A percentile compares a stretch with the other conserved stretches of the same genome.
Conservation (phyloP, 2,888 invertebrate species). For the Pristionchus maxplancki region DNA sequence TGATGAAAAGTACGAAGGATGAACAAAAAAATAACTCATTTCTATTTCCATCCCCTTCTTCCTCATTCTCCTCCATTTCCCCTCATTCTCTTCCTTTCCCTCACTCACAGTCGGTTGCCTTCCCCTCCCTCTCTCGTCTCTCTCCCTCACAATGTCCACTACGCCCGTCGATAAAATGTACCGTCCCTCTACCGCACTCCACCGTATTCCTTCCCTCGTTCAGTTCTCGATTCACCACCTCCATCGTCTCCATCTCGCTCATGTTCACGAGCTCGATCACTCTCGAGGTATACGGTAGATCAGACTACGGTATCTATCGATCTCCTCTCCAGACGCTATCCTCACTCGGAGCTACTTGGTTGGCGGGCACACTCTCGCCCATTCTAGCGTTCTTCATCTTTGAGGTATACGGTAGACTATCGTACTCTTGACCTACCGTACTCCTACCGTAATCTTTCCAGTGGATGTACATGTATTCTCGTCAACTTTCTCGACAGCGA, state of each 20-base stretch:
- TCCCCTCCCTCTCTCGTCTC: conserved; percentile 18
- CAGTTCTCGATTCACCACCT: conserved; percentile 49
- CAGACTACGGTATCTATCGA: conserved; percentile 15
- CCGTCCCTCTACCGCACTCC: neutral
- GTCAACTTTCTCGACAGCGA: conserved; percentile 60
- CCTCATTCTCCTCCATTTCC: neutral
- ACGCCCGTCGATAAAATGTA: conserved; percentile 25
- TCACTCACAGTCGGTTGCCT: conserved; percentile 39
- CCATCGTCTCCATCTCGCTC: neutral
- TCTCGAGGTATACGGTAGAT: conserved; percentile 44
- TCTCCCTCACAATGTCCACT: conserved; percentile 6
- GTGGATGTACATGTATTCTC: conserved; percentile 65
- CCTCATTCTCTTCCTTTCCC: conserved; percentile 39
- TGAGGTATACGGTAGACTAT: conserved; percentile 33
- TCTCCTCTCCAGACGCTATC: neutral
- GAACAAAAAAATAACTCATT: neutral
- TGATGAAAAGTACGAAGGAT: neutral
- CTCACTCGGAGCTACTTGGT: neutral
- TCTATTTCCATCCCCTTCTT: neutral
- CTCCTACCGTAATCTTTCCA: conserved; percentile 51
- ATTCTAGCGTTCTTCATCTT: conserved; percentile 15
- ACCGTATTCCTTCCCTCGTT: neutral
- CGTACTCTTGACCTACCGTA: neutral
- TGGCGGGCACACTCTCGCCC: conserved; percentile 26
- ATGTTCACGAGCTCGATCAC: conserved; percentile 10